Conservation (phyloP, 1,140 invertebrate species). For the Apis dorsata region DNA sequence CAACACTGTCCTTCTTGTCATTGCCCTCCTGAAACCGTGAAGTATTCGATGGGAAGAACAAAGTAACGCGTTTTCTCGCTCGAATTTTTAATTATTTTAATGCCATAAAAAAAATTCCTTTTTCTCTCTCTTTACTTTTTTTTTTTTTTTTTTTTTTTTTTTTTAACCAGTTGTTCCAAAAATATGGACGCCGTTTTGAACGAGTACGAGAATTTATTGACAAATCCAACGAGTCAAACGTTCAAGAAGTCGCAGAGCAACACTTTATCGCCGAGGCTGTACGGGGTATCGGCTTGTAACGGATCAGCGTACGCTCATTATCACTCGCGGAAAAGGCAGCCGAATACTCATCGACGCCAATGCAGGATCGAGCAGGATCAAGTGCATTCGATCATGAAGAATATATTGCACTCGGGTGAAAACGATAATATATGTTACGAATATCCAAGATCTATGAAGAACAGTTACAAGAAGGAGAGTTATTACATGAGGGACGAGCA, state of each 20-base stretch:
- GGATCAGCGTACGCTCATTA: constrained; percentile 5
- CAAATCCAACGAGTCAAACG: not conserved
- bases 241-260: constrained; percentile 48
- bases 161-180: constrained; percentile 27
- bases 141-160: no score
- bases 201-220: constrained; percentile 36
- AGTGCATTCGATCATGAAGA: not conserved
- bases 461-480: constrained; percentile 1
- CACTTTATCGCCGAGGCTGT: constrained; percentile 23
- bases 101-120: no score
- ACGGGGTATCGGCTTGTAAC: not conserved
- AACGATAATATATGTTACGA: not conserved
- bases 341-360: constrained; percentile 21
- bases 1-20: constrained; percentile 62
- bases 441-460: constrained; percentile 6
- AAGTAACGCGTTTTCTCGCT: constrained; percentile 23
- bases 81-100: no score
- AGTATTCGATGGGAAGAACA: constrained; percentile 9
- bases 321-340: constrained; percentile 20
- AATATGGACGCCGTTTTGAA: constrained; percentile 54
- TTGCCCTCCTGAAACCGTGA: constrained; percentile 32
- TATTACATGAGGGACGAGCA: not conserved
- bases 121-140: no score
- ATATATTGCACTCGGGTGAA: not conserved
- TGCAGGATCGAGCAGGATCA: constrained; percentile 30